Evolutionary conservation across 1,140 invertebrate genomes (phyloP).

Genomic region (Galleria mellonella): DNA sequence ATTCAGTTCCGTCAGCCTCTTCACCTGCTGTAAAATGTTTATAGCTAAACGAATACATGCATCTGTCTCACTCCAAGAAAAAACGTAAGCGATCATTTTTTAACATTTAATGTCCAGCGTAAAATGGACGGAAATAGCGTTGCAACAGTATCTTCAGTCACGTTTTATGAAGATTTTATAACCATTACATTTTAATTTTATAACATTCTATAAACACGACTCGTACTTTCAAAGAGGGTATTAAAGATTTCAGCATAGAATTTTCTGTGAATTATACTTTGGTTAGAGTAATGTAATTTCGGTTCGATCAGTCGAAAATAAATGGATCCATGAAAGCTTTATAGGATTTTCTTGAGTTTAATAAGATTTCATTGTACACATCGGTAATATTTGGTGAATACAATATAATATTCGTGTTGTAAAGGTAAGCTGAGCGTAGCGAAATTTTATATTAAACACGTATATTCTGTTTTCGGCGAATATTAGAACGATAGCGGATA

Average conservation of each 20-base stretch:
- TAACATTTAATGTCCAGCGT: background rate
- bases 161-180: slow-evolving; percentile 17
- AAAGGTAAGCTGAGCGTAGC: slow-evolving; percentile 21
- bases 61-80: slow-evolving; percentile 1
- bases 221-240: slow-evolving; percentile 3
- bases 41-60: slow-evolving; percentile 8
- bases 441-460: slow-evolving; percentile 19
- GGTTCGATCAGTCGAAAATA: too few species aligned
- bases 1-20: too few species aligned
- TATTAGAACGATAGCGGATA: slow-evolving; percentile 29
- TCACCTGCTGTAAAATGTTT: background rate
- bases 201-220: slow-evolving; percentile 6
- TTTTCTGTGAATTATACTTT: too few species aligned
- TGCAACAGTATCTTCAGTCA: slow-evolving; percentile 8
- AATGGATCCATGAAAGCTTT: too few species aligned
- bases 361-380: background rate
- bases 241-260: background rate
- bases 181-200: slow-evolving; percentile 23
- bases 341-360: too few species aligned
- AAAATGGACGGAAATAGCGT: slow-evolving; percentile 7
- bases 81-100: slow-evolving; percentile 2
- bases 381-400: slow-evolving; percentile 11
- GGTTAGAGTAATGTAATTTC: too few species aligned
- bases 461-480: slow-evolving; percentile 20
- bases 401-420: slow-evolving; percentile 14